Base-by-base conservation (phyloP, 2,888 invertebrate genomes). In the Anodontia alba region DNA sequence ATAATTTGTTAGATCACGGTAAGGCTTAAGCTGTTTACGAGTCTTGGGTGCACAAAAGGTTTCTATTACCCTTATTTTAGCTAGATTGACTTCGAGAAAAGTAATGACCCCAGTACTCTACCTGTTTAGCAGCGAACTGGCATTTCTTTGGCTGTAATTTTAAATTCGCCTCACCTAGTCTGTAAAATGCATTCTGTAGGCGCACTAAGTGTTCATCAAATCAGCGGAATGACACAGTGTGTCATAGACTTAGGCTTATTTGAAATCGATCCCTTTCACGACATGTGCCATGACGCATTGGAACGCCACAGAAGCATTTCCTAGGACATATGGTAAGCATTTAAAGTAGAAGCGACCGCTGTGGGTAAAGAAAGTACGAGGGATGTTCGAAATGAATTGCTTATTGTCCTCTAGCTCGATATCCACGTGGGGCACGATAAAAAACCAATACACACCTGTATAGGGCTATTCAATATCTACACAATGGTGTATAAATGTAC, bases 211-310 rank as follows among this genome's bases (percentile, higher is more conserved):
- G 81, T 38, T 68, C 23, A 31, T 69, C 66, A 82, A 69, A 8
- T 46, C 51, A n/a, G 69, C 5, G 7, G 71, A 76, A 62, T 78
- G 78, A 10, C 78, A 57, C 8, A 87, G 29, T 1, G 87, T 77
- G 51, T 87, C 87, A 73, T 86, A 88, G 5, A 78, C 74, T 15
- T 87, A 46, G 1, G 70, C 73, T 42, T 73, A 84, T 71, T 86
- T 84, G 69, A 76, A 87, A 12, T 82, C 77, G 1, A 78, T 62
- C 12, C 69, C 73, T 36, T 33, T 31, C 75, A 12, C 74, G 62
- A 29, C 66, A 1, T 43, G 43, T 15, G 73, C 67, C 72, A 82
- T 84, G 0, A 77, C 49, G 0, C n/a, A n/a, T 31, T 72, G 74
- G 62, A 81, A 84, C n/a, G 72, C 8, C 17, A 43, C 33, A 17